A percentile compares a stretch with the other conserved stretches of the same genome.
Evolutionary conservation across 2,888 invertebrate species (phyloP).

Genomic region (Allophyes oxyacanthae): DNA sequence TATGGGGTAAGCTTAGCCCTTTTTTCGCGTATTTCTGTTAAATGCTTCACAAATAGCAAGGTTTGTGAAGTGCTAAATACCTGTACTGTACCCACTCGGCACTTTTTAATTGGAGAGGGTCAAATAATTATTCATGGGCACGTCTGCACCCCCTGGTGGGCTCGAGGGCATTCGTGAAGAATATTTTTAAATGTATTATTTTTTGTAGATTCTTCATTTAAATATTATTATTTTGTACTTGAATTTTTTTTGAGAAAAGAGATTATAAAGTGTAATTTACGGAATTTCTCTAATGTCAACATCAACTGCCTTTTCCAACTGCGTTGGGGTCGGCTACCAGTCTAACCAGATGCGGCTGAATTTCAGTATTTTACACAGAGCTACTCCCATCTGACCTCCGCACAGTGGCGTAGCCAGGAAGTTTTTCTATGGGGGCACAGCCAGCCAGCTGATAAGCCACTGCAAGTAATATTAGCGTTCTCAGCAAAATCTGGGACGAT

Average conservation of each 20-base stretch:
- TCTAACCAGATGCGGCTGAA: no score
- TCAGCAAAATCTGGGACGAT: no score
- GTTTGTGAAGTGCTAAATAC: slow-evolving; percentile 60
- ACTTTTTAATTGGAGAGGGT: slow-evolving; percentile 71
- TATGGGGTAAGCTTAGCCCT: slow-evolving; percentile 6
- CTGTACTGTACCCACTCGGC: slow-evolving; percentile 61
- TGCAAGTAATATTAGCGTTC: no score
- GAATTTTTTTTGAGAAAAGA: neutral
- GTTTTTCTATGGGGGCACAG: no score
- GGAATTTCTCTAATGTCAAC: no score
- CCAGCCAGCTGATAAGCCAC: no score
- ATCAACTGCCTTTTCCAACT: no score
- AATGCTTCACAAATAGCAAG: slow-evolving; percentile 56
- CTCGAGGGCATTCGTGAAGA: slow-evolving; percentile 51
- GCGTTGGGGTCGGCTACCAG: no score
- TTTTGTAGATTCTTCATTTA: slow-evolving; percentile 34
- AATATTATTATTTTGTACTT: neutral
- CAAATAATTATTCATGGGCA: slow-evolving; percentile 73
- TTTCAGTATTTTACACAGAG: no score
- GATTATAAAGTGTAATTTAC: no score
- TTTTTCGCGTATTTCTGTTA: slow-evolving; percentile 50
- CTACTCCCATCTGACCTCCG: no score
- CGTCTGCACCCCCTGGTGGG: slow-evolving; percentile 51
- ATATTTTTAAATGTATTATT: slow-evolving; percentile 53
- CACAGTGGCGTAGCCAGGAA: no score